Evolutionary conservation across 2,888 invertebrate genomes (phyloP), one percentile per base, ranked within the genome.

Genomic region (Xanthia togata): DNA sequence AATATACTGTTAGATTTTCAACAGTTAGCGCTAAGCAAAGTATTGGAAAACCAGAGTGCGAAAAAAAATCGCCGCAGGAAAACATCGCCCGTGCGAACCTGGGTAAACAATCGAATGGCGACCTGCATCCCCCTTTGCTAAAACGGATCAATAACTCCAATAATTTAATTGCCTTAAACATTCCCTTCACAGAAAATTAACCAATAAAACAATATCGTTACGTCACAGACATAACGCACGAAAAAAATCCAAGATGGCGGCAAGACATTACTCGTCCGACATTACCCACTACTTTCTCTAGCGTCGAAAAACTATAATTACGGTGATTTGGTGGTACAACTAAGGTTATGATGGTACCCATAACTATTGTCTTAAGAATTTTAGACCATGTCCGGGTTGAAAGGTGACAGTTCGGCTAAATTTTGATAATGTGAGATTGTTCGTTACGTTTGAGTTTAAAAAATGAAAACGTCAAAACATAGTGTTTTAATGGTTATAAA

Each of bases 241-340:
- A 64, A 78, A 72, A 70, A 73, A 68, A 59, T 44, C 26, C 67
- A 80, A 81, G 38, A 86, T 77, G 77, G 70, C 70, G 77, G 62
- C 31, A 76, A 79, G 57, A 62, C 57, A 47, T 57, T 65, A 69
- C 64, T 55, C 55, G 78, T 59, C 80, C 78, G 76, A 67, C 70
- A 84, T 84, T 84, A 74, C 72, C 73, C 67, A 55, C 73, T 72
- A 92, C 94, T 94, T 94, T 94, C 94, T 90, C 94, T 88, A 76
- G 83, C 84, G 76, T 85, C 87, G 78, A 90, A 92, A 91, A 92
- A 90, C 91, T 89, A 90, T 94, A 92, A 94, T 94, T 93, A 93
- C 87, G 87, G 83, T 79, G 86, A 78, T 82, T 82, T 84, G 38
- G 55, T 50, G 60, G 38, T 69, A 31, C 57, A 47, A 60, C 70